Percentiles rank a stretch among this genome's conserved stretches.
These are phyloP conservation scores for Dasysyrphus tricinctus DNA, from an alignment of 2,888 invertebrate genomes.

Conservation along the genomic window DNA sequence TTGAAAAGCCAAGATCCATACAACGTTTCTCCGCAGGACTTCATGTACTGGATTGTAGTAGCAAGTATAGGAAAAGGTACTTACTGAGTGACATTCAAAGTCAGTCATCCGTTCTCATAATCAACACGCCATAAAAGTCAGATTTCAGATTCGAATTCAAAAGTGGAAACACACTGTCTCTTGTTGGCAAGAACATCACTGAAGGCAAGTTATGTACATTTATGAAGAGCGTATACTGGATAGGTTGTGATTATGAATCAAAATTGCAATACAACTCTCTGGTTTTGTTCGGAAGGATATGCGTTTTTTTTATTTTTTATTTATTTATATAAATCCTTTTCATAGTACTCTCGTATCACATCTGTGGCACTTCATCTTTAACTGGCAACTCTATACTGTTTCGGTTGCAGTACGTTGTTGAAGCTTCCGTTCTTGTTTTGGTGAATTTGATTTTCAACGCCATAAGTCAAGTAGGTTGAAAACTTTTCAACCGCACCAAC, in stretches of 20 bases:
- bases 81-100: conserved; percentile 16
- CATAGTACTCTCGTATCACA: background rate
- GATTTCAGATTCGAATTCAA: conserved; percentile 1
- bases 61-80: background rate
- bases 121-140: conserved; percentile 52
- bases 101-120: conserved; percentile 42
- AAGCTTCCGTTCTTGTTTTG: conserved; percentile 19
- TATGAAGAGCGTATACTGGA: background rate
- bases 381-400: background rate
- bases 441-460: conserved; percentile 10
- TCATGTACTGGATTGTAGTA: background rate
- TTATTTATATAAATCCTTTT: background rate
- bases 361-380: background rate
- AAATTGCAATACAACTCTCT: conserved; percentile 32
- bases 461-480: conserved; percentile 42
- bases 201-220: conserved; percentile 7
- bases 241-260: conserved; percentile 16
- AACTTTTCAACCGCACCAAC: conserved; percentile 38
- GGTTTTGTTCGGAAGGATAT: conserved; percentile 6
- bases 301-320: background rate
- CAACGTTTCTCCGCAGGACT: conserved; percentile 1
- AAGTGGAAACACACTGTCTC: conserved; percentile 14
- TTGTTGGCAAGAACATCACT: conserved; percentile 16
- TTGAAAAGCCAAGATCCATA: conserved; percentile 22
- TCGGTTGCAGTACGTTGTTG: conserved; percentile 30